Base-by-base conservation (phyloP, 2,113 vertebrate genomes). In the Heterochromis multidens region DNA sequence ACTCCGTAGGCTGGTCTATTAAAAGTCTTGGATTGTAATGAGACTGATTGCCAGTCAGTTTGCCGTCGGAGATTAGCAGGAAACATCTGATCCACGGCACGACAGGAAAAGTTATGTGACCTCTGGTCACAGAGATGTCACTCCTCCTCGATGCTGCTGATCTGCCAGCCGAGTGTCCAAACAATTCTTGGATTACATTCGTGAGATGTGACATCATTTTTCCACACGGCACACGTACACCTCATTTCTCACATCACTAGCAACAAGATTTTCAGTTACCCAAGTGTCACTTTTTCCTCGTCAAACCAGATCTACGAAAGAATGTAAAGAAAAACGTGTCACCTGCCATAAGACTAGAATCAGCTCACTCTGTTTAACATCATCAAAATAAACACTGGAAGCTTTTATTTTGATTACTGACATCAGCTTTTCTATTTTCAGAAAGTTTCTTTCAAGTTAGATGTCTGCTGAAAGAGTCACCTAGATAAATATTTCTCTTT, bases 151-250 rank as follows among this genome's bases (percentile, higher is more conserved):
- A 62, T 56, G 72, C 56, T n/a, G 14, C 49, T 9, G 70, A 82
- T 82, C 49, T 46, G 74, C 78, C 79, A 79, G 80, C 58, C 56
- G 8, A 79, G 86, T 9, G 60, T 78, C 82, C 79, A 19, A 63
- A 80, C 78, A 29, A 77, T 80, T 90, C 90, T 91, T 86, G 72
- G 87, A 81, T 93, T 94, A 95, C 95, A 94, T 81, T 92, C 85
- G 79, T 81, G 79, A 88, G 59, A 81, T 87, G 89, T 91, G 86
- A 90, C 91, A 83, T 90, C 60, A 40, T 85, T 84, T 83, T 60
- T 40, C 60, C 77, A 76, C 74, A 52, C 46, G 7, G 59, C 83
- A 79, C 86, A 70, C 49, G 10, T 84, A 80, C 86, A 90, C 58
- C 29, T 65, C 5, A 65, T 57, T 88, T 81, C 77, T 86, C 80